These are phyloP conservation scores for Craseonycteris thonglongyai DNA, from an alignment of 2,113 vertebrate species.

Conservation along the genomic window DNA sequence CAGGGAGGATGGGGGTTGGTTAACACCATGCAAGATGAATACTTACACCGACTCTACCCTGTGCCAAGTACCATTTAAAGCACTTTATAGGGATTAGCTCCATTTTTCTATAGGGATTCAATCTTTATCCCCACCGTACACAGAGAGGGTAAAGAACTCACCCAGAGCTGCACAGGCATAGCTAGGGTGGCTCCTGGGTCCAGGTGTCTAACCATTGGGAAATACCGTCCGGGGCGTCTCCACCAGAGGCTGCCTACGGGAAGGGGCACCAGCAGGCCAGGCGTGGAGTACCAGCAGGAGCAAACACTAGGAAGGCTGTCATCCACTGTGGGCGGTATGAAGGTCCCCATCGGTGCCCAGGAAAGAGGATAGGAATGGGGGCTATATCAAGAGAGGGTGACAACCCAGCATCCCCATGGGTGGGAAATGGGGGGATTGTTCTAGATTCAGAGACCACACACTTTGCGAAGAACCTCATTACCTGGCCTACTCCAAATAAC, in stretches of 20 bases:
- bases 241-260: neutral
- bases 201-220: too few relatives aligned
- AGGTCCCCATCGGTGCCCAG: neutral
- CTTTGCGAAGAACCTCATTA: neutral
- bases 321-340: neutral
- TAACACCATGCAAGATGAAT: neutral
- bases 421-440: rapidly evolving
- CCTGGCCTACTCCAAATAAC: neutral
- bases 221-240: neutral
- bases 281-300: neutral
- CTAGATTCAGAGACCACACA: neutral
- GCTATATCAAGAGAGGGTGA: neutral
- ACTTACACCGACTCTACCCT: neutral
- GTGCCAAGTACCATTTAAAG: neutral
- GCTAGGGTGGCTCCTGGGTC: neutral
- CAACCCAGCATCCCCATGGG: rapidly evolving
- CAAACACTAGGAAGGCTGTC: neutral
- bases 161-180: neutral
- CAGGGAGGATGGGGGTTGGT: neutral
- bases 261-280: neutral
- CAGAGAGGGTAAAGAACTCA: neutral
- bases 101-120: neutral
- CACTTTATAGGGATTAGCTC: neutral
- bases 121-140: neutral
- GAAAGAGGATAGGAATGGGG: neutral